Conservation (phyloP, 2,797 vertebrate species). For the Capromys pilorides region DNA sequence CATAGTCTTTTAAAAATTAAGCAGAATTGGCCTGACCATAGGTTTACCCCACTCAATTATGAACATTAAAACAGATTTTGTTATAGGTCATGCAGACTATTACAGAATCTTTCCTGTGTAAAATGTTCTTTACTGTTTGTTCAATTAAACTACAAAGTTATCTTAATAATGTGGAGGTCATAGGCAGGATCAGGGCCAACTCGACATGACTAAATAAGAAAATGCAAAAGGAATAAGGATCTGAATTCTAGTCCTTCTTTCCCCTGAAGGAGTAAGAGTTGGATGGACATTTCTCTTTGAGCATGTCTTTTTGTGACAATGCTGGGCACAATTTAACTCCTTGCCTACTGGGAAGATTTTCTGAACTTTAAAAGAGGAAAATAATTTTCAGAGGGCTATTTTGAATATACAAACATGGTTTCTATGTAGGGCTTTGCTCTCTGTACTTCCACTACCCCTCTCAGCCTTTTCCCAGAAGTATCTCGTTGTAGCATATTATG, state of each 20-base stretch:
- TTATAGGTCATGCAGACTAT: not conserved
- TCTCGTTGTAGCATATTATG: too few relatives aligned
- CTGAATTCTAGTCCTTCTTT: not conserved
- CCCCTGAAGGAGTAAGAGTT: not conserved
- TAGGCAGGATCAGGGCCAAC: not conserved
- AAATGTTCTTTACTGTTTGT: constrained; percentile 9
- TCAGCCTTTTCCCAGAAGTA: not conserved
- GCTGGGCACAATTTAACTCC: not conserved
- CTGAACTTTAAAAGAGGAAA: not conserved
- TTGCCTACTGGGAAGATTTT: not conserved
- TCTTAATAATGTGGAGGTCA: not conserved
- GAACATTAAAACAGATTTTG: not conserved
- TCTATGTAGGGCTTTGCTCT: not conserved
- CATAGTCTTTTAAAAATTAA: not conserved
- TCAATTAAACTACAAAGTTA: not conserved
- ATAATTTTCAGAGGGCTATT: not conserved
- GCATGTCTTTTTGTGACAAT: not conserved
- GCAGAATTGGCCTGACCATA: not conserved
- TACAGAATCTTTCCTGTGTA: not conserved
- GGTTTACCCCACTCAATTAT: not conserved
- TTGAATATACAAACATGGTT: not conserved
- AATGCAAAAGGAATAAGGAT: not conserved
- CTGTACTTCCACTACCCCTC: not conserved
- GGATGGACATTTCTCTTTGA: not conserved
- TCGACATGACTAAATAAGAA: constrained; percentile 11